Evolutionary conservation across 2,113 vertebrate species (phyloP).

Genomic region (Larimichthys polyactis): DNA sequence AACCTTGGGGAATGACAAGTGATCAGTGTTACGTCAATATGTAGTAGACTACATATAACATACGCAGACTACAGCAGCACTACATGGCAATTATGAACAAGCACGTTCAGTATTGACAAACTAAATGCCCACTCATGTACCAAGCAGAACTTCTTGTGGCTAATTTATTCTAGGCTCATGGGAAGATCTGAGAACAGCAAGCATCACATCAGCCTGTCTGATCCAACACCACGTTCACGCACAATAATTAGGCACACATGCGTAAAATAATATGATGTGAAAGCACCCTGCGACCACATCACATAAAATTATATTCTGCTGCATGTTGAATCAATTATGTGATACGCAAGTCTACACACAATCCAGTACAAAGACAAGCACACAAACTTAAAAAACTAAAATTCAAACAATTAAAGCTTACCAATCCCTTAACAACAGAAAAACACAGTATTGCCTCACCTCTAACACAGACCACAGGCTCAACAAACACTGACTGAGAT

Average conservation of each 20-base stretch:
- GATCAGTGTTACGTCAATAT: background rate
- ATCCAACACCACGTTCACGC: background rate
- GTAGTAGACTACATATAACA: background rate
- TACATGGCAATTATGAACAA: background rate
- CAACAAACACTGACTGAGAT: slow-evolving; percentile 5
- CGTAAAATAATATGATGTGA: background rate
- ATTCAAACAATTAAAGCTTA: slow-evolving; percentile 6
- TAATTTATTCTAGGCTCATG: background rate
- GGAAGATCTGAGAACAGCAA: background rate
- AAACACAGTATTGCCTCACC: background rate
- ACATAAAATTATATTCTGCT: background rate
- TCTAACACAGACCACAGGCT: background rate
- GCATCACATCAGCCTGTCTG: background rate
- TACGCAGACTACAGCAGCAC: background rate
- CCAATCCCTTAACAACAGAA: background rate
- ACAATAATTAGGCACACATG: background rate
- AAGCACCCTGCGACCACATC: background rate
- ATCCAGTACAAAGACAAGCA: background rate
- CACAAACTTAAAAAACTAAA: background rate
- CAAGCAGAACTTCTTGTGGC: background rate
- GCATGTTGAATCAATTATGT: background rate
- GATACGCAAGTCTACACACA: background rate
- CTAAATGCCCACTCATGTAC: background rate
- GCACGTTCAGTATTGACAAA: background rate
- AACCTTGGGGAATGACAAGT: background rate